phyloP scores from a whole-genome alignment of 2,113 vertebrate genomes.

The Ictalurus furcatus region DNA sequence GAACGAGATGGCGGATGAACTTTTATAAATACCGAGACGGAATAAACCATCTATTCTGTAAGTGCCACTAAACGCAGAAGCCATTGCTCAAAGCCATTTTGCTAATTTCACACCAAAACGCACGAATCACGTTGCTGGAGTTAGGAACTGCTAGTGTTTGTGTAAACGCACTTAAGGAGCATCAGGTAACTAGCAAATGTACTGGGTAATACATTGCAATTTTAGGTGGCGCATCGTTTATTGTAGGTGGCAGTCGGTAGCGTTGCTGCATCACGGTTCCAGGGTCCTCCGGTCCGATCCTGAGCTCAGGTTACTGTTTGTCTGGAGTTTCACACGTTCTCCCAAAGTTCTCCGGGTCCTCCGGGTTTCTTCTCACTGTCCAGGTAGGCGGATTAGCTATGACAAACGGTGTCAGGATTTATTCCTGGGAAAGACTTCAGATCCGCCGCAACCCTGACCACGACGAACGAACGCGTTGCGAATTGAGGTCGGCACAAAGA shows the following conservation, averaged over 20 bases:
- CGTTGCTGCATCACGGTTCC: neutral
- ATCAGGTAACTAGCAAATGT: neutral
- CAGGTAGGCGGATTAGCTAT: neutral
- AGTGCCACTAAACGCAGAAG: constrained; percentile 2
- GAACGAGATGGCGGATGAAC: neutral
- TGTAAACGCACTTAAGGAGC: neutral
- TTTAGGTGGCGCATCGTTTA: neutral
- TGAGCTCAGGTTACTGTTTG: neutral
- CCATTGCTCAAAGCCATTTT: constrained; percentile 23
- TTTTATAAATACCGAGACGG: neutral
- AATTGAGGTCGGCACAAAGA: neutral
- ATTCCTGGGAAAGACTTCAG: neutral
- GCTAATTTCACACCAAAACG: constrained; percentile 3
- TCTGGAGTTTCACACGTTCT: neutral
- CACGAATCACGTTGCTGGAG: neutral
- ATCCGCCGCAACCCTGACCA: neutral
- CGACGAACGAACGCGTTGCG: neutral
- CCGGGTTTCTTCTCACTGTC: neutral
- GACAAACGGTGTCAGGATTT: neutral
- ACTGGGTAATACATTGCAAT: neutral
- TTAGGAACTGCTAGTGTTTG: neutral
- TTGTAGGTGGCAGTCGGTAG: neutral
- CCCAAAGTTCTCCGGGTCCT: neutral
- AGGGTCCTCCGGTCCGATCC: neutral
- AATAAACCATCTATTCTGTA: neutral